Percentiles rank a stretch among this genome's conserved stretches.
Evolutionary conservation across 1,140 invertebrate genomes (phyloP).

Genomic region (Panagrolaimus sp.): DNA sequence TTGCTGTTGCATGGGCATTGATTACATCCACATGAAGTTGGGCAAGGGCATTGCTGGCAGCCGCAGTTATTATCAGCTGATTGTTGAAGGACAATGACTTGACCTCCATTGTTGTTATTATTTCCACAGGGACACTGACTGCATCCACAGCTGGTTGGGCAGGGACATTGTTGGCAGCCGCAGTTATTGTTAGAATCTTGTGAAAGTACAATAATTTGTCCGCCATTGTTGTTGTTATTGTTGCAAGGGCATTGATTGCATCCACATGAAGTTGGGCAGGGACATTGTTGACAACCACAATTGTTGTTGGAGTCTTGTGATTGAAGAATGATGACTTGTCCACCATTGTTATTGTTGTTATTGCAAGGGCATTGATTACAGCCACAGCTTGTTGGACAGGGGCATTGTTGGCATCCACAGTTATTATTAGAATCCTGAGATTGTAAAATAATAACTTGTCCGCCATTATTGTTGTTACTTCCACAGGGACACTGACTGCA

Average conservation of each 20-base stretch:
- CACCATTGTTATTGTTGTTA: too few species aligned
- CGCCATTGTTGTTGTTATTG: constrained; percentile 5
- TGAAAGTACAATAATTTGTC: neutral
- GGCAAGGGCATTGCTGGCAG: neutral
- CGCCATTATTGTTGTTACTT: neutral
- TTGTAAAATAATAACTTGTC: neutral
- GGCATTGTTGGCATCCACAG: too few species aligned
- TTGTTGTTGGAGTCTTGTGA: too few species aligned
- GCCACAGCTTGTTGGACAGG: too few species aligned
- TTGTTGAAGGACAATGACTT: constrained; percentile 2
- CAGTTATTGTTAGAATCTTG: constrained; percentile 12
- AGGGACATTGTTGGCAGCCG: constrained; percentile 1
- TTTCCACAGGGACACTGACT: neutral
- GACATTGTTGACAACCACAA: neutral
- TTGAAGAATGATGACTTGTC: too few species aligned
- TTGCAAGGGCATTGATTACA: too few species aligned
- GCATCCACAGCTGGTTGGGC: neutral
- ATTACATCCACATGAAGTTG: neutral
- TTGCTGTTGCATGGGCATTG: constrained; percentile 1
- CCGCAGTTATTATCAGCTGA: neutral
- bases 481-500: constrained; percentile 3
- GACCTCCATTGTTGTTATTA: neutral
- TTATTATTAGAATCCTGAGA: neutral
- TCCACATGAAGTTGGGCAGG: neutral
- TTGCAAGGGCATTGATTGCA: neutral